Conservation (phyloP, 2,113 vertebrate genomes). For the Pterophyllum scalare region DNA sequence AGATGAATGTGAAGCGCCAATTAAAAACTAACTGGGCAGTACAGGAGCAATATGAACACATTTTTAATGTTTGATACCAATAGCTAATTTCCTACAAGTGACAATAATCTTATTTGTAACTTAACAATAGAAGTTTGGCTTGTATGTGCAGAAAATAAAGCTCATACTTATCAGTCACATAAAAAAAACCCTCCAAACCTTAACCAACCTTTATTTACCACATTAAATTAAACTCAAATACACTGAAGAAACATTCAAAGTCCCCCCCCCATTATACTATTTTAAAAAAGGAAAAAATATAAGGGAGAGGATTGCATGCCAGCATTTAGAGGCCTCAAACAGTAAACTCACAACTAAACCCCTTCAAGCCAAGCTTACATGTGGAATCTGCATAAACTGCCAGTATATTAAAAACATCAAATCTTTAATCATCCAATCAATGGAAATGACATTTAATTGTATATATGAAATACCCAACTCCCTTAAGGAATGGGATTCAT, state of each 20-base stretch:
- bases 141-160: background rate
- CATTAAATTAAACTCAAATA: background rate
- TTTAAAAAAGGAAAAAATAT: background rate
- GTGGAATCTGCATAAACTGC: background rate
- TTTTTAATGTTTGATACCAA: background rate
- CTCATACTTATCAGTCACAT: background rate
- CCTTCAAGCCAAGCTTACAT: accelerated
- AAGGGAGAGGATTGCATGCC: background rate
- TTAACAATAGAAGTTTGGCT: background rate
- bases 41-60: background rate
- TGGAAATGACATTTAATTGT: background rate
- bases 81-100: background rate
- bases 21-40: background rate
- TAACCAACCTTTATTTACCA: accelerated
- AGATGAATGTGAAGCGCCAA: background rate
- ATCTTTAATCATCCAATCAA: accelerated
- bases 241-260: background rate
- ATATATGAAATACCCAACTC: background rate
- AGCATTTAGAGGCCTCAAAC: background rate
- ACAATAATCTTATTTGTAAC: background rate
- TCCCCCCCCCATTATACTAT: accelerated
- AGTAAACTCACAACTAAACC: background rate
- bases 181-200: background rate
- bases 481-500: no score
- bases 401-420: background rate